Conservation (phyloP, 2,113 vertebrate genomes). For the Brachypteracias leptosomus region DNA sequence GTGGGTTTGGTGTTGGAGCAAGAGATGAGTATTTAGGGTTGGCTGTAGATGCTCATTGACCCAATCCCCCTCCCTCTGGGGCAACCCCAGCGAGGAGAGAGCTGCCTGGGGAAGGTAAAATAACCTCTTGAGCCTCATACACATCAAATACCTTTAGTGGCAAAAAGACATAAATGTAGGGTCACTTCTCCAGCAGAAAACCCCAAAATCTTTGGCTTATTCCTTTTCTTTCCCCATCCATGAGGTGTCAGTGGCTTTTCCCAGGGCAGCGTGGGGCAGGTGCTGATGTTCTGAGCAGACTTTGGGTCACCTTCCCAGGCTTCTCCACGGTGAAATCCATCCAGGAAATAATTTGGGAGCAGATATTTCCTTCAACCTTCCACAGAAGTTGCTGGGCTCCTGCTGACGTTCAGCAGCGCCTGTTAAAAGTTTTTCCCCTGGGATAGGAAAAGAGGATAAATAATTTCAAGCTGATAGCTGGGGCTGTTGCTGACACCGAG, state of each 20-base stretch:
- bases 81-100: too few relatives aligned
- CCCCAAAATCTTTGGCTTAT: not conserved
- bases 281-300: not conserved
- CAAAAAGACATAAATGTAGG: accelerated
- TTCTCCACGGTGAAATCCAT: not conserved
- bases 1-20: too few relatives aligned
- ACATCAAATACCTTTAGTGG: not conserved
- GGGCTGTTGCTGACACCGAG: not conserved
- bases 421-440: not conserved
- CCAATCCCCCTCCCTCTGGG: not conserved
- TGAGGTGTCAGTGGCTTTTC: not conserved
- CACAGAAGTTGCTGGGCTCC: not conserved
- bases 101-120: not conserved
- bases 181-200: not conserved
- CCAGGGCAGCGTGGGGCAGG: not conserved
- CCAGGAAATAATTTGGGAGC: constrained; percentile 50
- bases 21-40: not conserved
- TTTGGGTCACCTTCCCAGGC: not conserved
- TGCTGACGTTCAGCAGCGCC: not conserved
- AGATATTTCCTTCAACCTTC: constrained; percentile 4
- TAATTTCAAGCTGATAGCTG: not conserved
- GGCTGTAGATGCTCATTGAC: not conserved
- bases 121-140: accelerated
- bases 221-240: not conserved
- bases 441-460: constrained; percentile 4